Percentiles rank a stretch among this genome's conserved stretches.
Conservation (phyloP, 2,888 invertebrate genomes). For the Campopleginae sp. region DNA sequence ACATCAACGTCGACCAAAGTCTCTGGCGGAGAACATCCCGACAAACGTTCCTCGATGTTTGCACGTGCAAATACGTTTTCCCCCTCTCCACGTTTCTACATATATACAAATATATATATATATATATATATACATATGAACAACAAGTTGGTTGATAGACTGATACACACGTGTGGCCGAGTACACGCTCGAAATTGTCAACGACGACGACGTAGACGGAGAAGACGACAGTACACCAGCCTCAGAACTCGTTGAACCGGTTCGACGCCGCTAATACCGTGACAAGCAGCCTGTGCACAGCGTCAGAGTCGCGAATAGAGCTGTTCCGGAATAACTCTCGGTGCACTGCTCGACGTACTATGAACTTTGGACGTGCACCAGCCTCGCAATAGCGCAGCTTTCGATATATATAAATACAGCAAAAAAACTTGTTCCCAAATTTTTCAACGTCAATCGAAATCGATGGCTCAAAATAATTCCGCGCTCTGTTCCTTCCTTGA, state of each 20-base stretch:
- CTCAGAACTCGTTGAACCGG: conserved; percentile 65
- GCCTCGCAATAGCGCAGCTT: not conserved
- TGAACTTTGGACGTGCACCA: not conserved
- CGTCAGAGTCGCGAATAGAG: conserved; percentile 65
- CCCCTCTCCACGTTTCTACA: conserved; percentile 26
- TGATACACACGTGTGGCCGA: not conserved
- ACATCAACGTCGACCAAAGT: conserved; percentile 41
- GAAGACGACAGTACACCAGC: conserved; percentile 41
- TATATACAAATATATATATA: not conserved
- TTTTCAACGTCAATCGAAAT: not conserved
- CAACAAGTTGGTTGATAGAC: conserved; percentile 2
- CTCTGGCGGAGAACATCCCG: conserved; percentile 44
- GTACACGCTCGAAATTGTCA: conserved; percentile 20
- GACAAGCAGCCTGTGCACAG: conserved; percentile 67
- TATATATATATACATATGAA: not conserved
- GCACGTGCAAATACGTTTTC: conserved; percentile 61
- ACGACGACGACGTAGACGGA: conserved; percentile 49
- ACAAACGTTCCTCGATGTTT: conserved; percentile 63
- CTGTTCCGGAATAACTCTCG: conserved; percentile 62
- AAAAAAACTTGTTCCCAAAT: not conserved
- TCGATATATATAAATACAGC: conserved; percentile 24
- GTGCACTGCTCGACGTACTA: conserved; percentile 13
- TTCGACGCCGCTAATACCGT: conserved; percentile 66
- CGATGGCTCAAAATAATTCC: not conserved
- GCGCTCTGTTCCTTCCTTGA: not conserved